phyloP scores from a whole-genome alignment of 2,797 vertebrate species.

The Malurus splendens region DNA sequence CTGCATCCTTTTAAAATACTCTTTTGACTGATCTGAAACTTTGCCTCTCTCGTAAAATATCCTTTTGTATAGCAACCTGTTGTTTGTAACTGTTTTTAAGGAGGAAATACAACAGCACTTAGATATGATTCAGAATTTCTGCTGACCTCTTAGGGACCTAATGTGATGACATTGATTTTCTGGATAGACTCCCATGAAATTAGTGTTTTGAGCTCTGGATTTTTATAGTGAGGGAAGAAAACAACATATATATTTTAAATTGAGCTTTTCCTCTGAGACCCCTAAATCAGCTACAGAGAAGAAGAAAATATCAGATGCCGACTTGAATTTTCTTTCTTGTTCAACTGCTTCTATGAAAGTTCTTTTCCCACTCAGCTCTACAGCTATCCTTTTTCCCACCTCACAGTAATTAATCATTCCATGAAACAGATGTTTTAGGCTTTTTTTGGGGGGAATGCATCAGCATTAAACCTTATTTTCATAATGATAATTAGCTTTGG shows the following conservation, averaged over 20 bases:
- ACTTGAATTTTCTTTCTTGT: not conserved
- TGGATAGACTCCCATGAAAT: not conserved
- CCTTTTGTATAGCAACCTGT: slow-evolving; percentile 35
- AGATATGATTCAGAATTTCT: not conserved
- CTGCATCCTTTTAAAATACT: slow-evolving; percentile 46
- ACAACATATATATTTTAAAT: not conserved
- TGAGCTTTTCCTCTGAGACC: not conserved
- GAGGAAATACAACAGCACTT: not conserved
- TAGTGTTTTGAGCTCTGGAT: not conserved
- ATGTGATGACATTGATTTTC: not conserved
- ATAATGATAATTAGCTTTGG: not conserved
- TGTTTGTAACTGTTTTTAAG: slow-evolving; percentile 50
- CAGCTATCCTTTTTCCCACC: not conserved
- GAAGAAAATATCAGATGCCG: not conserved
- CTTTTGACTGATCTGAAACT: slow-evolving; percentile 42
- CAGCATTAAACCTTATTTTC: not conserved
- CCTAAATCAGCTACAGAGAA: not conserved
- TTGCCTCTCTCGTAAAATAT: slow-evolving; percentile 7
- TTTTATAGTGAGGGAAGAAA: not conserved
- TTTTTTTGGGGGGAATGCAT: not conserved
- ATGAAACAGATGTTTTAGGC: not conserved
- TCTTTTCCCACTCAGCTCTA: not conserved
- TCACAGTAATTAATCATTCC: not conserved
- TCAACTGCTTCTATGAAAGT: not conserved
- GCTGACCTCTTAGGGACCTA: not conserved